phyloP scores from a whole-genome alignment of 2,797 vertebrate species.

The Anabas testudineus region DNA sequence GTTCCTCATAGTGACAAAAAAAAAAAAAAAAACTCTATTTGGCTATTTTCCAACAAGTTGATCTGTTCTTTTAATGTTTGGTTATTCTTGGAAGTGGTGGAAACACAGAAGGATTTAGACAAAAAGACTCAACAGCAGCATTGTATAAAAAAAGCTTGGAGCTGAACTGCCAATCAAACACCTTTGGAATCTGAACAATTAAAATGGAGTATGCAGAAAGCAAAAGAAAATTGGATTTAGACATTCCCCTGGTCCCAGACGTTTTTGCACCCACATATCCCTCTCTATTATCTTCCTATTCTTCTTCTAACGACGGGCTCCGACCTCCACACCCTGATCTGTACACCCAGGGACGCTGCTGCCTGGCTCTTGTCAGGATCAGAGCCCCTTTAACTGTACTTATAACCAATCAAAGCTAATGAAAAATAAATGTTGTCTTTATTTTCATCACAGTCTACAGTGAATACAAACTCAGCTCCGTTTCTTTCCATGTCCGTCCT shows the following conservation, averaged over 20 bases:
- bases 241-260: not conserved
- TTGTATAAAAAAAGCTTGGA: constrained; percentile 10
- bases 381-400: constrained; percentile 20
- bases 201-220: not conserved
- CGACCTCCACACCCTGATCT: constrained; percentile 1
- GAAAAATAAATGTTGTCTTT: constrained; percentile 64
- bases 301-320: not conserved
- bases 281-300: not conserved
- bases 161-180: not conserved
- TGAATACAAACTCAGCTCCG: constrained; percentile 28
- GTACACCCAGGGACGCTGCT: not conserved
- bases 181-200: not conserved
- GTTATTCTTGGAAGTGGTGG: not conserved
- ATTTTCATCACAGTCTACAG: constrained; percentile 40
- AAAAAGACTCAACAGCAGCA: constrained; percentile 23
- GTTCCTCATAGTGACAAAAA: not conserved
- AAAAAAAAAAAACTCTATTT: not conserved
- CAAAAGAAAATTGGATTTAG: constrained; percentile 1
- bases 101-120: not conserved
- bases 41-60: not conserved
- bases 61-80: not conserved
- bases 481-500: constrained; percentile 4
- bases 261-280: constrained; percentile 8
- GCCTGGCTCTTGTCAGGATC: constrained; percentile 32
- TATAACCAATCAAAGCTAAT: constrained; percentile 52